Conservation (phyloP, 2,888 invertebrate species). For the Didymodactylos carnosus region DNA sequence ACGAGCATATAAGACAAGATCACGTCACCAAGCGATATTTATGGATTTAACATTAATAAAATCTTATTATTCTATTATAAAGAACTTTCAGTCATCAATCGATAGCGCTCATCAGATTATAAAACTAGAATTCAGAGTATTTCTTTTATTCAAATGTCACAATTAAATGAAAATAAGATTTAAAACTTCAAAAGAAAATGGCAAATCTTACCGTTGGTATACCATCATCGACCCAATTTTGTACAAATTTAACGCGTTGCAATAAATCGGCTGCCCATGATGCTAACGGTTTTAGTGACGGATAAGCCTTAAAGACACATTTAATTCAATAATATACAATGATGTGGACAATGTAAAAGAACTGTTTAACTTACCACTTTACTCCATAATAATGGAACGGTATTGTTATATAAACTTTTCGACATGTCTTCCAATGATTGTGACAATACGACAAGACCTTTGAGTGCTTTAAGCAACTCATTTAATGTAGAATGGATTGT, state of each 20-base stretch:
- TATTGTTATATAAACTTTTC: slow-evolving; percentile 45
- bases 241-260: slow-evolving; percentile 28
- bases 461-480: slow-evolving; percentile 47
- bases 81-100: no score
- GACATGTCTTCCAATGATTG: slow-evolving; percentile 52
- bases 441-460: slow-evolving; percentile 58
- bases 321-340: background rate
- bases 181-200: background rate
- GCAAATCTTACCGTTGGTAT: slow-evolving; percentile 27
- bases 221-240: slow-evolving; percentile 31
- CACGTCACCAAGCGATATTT: background rate
- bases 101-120: no score
- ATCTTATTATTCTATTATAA: no score
- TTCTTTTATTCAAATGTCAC: no score
- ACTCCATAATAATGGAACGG: slow-evolving; percentile 52
- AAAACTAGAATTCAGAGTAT: no score
- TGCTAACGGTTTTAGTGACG: slow-evolving; percentile 34
- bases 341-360: no score
- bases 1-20: background rate
- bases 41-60: no score
- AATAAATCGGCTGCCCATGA: slow-evolving; percentile 32
- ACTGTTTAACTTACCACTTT: background rate
- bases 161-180: background rate
- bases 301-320: slow-evolving; percentile 26
- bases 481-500: slow-evolving; percentile 38